Evolutionary conservation across 2,797 vertebrate species (phyloP).

Genomic region (Hozukius guyotensis): DNA sequence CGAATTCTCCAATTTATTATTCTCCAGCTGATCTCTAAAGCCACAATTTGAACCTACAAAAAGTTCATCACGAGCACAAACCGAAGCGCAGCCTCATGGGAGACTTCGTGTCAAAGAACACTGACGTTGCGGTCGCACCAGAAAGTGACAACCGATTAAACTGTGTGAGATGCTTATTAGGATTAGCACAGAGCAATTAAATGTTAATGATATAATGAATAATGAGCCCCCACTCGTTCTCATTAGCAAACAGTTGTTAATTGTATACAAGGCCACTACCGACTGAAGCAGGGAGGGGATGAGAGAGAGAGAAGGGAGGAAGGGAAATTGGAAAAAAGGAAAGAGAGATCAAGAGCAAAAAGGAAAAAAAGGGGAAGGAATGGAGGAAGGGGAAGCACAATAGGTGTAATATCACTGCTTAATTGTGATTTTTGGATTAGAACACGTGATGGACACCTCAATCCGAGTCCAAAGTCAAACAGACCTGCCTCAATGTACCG

Average conservation of each 20-base stretch:
- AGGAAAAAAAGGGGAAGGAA: neutral
- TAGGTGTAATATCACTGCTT: neutral
- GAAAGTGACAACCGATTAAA: slow-evolving; percentile 69
- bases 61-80: slow-evolving; percentile 1
- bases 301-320: neutral
- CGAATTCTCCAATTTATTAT: slow-evolving; percentile 6
- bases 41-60: slow-evolving; percentile 5
- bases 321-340: neutral
- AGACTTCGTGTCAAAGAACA: slow-evolving; percentile 34
- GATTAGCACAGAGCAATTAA: slow-evolving; percentile 74
- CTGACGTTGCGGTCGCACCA: slow-evolving; percentile 12
- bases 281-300: slow-evolving; percentile 17
- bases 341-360: neutral
- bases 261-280: slow-evolving; percentile 39
- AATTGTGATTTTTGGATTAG: slow-evolving; percentile 48
- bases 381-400: neutral
- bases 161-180: slow-evolving; percentile 66
- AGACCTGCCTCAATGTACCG: slow-evolving; percentile 17
- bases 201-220: slow-evolving; percentile 76
- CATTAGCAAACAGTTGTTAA: slow-evolving; percentile 76
- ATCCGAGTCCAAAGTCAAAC: slow-evolving; percentile 42
- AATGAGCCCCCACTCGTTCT: slow-evolving; percentile 66
- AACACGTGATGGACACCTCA: slow-evolving; percentile 38
- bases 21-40: neutral
- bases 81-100: slow-evolving; percentile 12